Evolutionary conservation across 2,113 vertebrate species (phyloP).

Genomic region (Cynopterus brachyotis): DNA sequence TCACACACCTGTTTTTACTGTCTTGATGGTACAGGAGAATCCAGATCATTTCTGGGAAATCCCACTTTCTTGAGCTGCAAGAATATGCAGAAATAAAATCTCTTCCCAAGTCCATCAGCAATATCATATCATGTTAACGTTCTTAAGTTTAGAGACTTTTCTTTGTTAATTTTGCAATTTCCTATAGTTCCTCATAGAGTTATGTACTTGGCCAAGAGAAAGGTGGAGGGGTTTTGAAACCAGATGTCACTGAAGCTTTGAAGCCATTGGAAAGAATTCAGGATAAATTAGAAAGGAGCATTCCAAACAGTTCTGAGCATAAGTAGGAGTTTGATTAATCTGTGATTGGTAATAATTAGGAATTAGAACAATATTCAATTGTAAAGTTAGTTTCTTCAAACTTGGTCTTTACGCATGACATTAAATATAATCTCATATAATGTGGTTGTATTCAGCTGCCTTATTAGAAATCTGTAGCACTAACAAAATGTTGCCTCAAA

Average conservation of each 20-base stretch:
- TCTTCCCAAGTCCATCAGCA: not conserved
- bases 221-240: not conserved
- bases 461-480: not conserved
- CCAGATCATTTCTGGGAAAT: not conserved
- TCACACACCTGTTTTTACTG: not conserved
- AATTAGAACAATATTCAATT: slow-evolving; percentile 27
- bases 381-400: slow-evolving; percentile 26
- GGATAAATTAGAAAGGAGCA: not conserved
- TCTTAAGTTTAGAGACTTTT: not conserved
- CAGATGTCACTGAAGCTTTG: not conserved
- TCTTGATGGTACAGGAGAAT: not conserved
- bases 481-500: not conserved
- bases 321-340: not conserved
- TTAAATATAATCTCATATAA: not conserved
- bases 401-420: not conserved
- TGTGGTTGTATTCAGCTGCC: not conserved
- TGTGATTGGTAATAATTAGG: not conserved
- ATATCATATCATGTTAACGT: not conserved
- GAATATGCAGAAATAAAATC: not conserved
- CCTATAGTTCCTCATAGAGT: slow-evolving; percentile 17
- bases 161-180: slow-evolving; percentile 12
- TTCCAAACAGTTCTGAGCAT: not conserved
- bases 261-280: slow-evolving; percentile 12
- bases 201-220: not conserved
- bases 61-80: not conserved